Base-by-base conservation (phyloP, 2,888 invertebrate species). In the Pyrocoelia pectoralis region DNA sequence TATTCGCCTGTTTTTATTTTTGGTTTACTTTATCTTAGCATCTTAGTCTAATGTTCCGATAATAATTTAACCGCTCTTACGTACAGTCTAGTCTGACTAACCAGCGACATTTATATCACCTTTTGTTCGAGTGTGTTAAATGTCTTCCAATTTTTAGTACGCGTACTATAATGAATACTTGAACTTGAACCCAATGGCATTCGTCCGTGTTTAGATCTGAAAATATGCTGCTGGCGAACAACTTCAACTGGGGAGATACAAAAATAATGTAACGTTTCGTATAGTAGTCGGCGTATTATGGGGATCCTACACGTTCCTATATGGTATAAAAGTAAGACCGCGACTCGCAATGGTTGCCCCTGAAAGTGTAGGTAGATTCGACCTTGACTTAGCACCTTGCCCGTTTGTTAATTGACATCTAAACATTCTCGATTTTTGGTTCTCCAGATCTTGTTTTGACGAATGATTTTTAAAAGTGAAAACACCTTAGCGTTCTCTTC, bases 311-410 rank as follows among this genome's bases (percentile, higher is more conserved):
- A 53, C 24, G 55, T 18, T 29, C 51, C 53, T 48, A 19, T 24
- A 62, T 52, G 55, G 63, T 57, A 24, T 43, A 38, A 49, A 56
- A 40, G 54, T 50, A 55, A 54, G 57, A 64, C 51, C 55, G 63
- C 56, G 58, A 19, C 56, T 59, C 55, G 59, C 63, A 64, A 64
- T 64, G 48, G 54, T 62, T 59, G 63, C 59, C 63, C 58, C 59
- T 43, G 58, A 58, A 59, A 57, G 63, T 55, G 63, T 64, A 64
- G 63, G 63, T 56, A 59, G 63, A 40, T 50, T 56, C 59, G 63
- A 59, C 63, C 63, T 64, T 64, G 63, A 64, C 63, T 64, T 64
- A 64, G 63, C 63, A 64, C 63, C 63, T 64, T 64, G 63, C 63
- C 63, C 58, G 63, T 59, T 46, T 59, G 63, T 64, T 64, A 64